Conservation (phyloP, 2,113 vertebrate species). For the human region GRCh38 chr5:177984501-177985000, state of each 20-base stretch:
- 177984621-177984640: neutral
- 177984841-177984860: neutral
- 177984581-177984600: neutral
- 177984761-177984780: too few species aligned
- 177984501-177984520: neutral
- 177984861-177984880: neutral
- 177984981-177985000: neutral
- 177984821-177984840: neutral
- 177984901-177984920: neutral
- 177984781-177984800: too few species aligned
- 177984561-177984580: too few species aligned
- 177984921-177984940: neutral
- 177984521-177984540: neutral
- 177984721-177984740: neutral
- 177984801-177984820: fast-evolving
- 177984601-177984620: neutral
- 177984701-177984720: neutral
- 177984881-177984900: neutral
- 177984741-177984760: fast-evolving
- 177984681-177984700: neutral
- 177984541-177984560: neutral
- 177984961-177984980: neutral
- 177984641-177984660: neutral
- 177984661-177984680: neutral
- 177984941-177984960: neutral